Conservation (phyloP, 2,797 vertebrate genomes). For the Melanotaenia parkinsoni region DNA sequence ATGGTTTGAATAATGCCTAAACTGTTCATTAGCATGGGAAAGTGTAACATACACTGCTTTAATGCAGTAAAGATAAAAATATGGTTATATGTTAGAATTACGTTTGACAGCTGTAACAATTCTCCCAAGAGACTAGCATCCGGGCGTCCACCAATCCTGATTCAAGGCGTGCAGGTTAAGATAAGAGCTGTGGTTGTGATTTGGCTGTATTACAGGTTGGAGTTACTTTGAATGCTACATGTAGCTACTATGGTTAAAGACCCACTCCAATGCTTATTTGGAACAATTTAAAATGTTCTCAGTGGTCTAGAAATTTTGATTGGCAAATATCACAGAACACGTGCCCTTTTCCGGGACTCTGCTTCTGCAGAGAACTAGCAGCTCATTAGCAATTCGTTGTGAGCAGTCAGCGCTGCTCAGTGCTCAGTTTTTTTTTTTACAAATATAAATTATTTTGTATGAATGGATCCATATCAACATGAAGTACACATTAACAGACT, state of each 20-base stretch:
- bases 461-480: too few species aligned
- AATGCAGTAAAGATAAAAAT: background rate
- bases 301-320: too few species aligned
- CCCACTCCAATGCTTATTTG: too few species aligned
- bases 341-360: too few species aligned
- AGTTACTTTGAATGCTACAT: slow-evolving; percentile 32
- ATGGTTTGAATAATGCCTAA: slow-evolving; percentile 5
- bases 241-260: slow-evolving; percentile 19
- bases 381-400: too few species aligned
- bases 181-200: slow-evolving; percentile 40
- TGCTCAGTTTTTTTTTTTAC: too few species aligned
- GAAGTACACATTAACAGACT: too few species aligned
- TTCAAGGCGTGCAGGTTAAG: slow-evolving; percentile 41
- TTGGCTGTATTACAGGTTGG: slow-evolving; percentile 49
- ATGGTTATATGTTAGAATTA: background rate
- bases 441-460: too few species aligned
- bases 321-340: too few species aligned
- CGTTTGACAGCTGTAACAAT: background rate
- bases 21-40: background rate
- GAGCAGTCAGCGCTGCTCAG: too few species aligned
- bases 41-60: background rate
- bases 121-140: background rate
- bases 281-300: too few species aligned
- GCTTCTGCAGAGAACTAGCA: too few species aligned
- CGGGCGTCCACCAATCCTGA: slow-evolving; percentile 9